Conservation (phyloP, 1,140 invertebrate species). For the Ptiloglossa arizonensis region DNA sequence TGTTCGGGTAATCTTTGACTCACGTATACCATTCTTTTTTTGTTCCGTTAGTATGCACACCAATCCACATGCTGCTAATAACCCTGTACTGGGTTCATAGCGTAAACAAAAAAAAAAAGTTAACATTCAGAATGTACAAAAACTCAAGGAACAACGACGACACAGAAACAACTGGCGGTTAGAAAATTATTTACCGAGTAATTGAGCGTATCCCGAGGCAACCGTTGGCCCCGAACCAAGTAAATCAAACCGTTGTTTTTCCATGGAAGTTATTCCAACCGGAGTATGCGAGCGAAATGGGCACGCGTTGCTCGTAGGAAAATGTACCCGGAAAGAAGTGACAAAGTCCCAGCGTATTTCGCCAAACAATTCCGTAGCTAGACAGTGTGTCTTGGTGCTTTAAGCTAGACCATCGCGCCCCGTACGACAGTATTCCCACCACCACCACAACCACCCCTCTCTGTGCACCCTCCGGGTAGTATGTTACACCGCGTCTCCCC, state of each 20-base stretch:
- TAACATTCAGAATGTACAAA: too few species aligned
- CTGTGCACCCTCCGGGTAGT: slow-evolving; percentile 43
- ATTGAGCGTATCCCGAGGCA: slow-evolving; percentile 1
- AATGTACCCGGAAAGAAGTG: slow-evolving; percentile 74
- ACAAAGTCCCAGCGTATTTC: slow-evolving; percentile 75
- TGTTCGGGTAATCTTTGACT: too few species aligned
- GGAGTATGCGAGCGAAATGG: slow-evolving; percentile 33
- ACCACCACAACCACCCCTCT: slow-evolving; percentile 27
- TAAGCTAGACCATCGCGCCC: slow-evolving; percentile 73
- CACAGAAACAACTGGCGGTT: not conserved
- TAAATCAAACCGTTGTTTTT: slow-evolving; percentile 59
- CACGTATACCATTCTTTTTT: too few species aligned
- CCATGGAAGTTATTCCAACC: slow-evolving; percentile 53
- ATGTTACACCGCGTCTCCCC: slow-evolving; percentile 49
- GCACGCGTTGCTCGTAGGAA: slow-evolving; percentile 58
- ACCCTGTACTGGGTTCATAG: too few species aligned
- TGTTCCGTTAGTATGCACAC: too few species aligned
- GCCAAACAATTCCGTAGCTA: slow-evolving; percentile 74
- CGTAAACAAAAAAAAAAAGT: too few species aligned
- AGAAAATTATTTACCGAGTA: slow-evolving; percentile 38
- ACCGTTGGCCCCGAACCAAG: slow-evolving; percentile 15
- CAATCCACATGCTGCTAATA: too few species aligned
- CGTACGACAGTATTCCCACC: slow-evolving; percentile 53
- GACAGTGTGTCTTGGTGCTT: slow-evolving; percentile 74
- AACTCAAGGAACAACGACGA: too few species aligned